Base-by-base conservation (phyloP, 2,888 invertebrate genomes). In the Marronus borbonicus region DNA sequence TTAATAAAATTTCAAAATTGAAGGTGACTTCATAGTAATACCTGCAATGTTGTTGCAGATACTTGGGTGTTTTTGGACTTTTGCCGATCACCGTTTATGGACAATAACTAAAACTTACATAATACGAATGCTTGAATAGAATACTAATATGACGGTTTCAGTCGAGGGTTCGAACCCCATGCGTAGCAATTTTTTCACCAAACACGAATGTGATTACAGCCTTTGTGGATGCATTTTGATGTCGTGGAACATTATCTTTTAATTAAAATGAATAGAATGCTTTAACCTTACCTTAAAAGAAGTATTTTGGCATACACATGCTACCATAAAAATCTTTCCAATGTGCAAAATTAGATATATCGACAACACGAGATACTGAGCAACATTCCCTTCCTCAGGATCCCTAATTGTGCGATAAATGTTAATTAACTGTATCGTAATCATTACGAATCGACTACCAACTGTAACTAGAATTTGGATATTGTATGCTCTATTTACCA, bases 371-470 rank as follows among this genome's bases (percentile, higher is more conserved):
- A 76, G 39, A 66, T 81, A 82, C 14, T 76, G 77, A 8, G 81
- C 74, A 5, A 50, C n/a, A 60, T 65, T 50, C 20, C 77, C 76
- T 52, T 68, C 20, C 31, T 78, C 65, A 24, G 81, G 80, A 70
- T 80, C 79, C 69, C 79, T 78, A 8, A 82, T 50, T 20, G 77
- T 79, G 62, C 81, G 80, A 65, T 82, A 83, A 5, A 79, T 79
- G 58, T 82, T 82, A 65, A 83, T 81, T 12, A 83, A 70, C 65
- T 83, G 83, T 8, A 82, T 82, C 3, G 81, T 82, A 65, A 82
- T 80, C 82, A 83, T 83, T 31, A 83, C 77, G 72, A 83, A 83
- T 72, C 82, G 70, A 28, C 80, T 80, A 14, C 77, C 74, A 2
- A 83, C 79, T 8, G 81, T 82, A 0, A 81, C 70, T 24, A 84